A percentile compares a stretch with the other conserved stretches of the same genome.
Conservation (phyloP, 2,888 invertebrate genomes). For the Leucoma salicis region DNA sequence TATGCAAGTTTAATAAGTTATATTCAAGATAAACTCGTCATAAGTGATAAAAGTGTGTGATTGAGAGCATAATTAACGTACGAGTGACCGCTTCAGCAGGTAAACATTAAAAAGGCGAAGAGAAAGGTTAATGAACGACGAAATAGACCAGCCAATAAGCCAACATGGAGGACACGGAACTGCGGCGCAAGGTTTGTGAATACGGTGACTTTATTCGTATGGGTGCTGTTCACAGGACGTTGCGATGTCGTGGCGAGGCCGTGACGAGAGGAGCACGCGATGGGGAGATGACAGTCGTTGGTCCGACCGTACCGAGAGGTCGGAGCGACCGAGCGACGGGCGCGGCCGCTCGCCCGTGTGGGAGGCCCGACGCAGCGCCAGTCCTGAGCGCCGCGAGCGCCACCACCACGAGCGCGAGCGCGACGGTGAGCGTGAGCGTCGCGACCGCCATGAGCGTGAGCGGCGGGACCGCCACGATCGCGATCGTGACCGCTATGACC, state of each 20-base stretch:
- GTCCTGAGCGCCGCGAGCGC: conserved; percentile 33
- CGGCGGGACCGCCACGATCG: conserved; percentile 42
- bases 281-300: conserved; percentile 50
- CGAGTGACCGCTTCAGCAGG: conserved; percentile 49
- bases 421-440: conserved; percentile 37
- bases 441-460: conserved; percentile 27
- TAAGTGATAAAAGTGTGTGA: conserved; percentile 19
- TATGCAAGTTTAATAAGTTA: not conserved
- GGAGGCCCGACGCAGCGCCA: conserved; percentile 60
- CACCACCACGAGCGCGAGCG: conserved; percentile 39
- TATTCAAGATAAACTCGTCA: not conserved
- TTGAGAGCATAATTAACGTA: conserved; percentile 14
- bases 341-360: conserved; percentile 61
- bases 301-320: conserved; percentile 15
- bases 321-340: conserved; percentile 9
- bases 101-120: conserved; percentile 51
- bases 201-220: conserved; percentile 57
- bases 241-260: conserved; percentile 72
- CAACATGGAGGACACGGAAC: conserved; percentile 37
- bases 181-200: conserved; percentile 49
- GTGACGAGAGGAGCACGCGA: conserved; percentile 61
- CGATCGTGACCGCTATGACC: conserved; percentile 40
- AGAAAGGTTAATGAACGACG: conserved; percentile 55
- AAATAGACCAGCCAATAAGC: conserved; percentile 33
- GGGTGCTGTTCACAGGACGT: conserved; percentile 69